These are phyloP conservation scores for Euphonia xanthogaster DNA, from an alignment of 2,797 vertebrate genomes.

Conservation along the genomic window DNA sequence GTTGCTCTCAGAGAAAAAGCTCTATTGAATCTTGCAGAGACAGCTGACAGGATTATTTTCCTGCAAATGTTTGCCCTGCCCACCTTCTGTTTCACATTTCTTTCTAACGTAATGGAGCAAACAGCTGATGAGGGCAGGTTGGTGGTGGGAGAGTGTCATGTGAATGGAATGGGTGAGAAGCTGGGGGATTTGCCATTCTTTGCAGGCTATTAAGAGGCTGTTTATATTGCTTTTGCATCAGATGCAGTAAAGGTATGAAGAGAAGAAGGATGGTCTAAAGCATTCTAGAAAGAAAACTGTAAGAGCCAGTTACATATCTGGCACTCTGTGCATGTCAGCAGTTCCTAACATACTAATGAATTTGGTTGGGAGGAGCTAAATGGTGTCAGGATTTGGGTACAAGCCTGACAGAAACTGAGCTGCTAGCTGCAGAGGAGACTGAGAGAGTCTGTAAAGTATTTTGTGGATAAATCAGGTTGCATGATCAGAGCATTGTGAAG, in stretches of 20 bases:
- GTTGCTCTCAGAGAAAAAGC: neutral
- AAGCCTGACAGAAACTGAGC: neutral
- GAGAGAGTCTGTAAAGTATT: neutral
- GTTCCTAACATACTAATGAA: neutral
- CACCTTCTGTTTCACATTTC: constrained; percentile 51
- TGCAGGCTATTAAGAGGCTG: neutral
- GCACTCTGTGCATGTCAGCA: neutral
- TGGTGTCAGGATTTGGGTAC: neutral
- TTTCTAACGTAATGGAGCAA: neutral
- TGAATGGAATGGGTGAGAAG: neutral
- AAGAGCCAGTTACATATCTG: neutral
- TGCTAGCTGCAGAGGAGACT: neutral
- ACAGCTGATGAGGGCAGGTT: neutral
- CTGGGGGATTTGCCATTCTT: neutral
- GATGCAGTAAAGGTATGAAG: neutral
- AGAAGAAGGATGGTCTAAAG: neutral
- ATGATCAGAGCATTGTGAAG: neutral
- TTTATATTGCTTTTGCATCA: neutral
- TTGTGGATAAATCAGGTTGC: neutral
- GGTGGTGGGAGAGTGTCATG: neutral
- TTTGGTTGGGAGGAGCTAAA: neutral
- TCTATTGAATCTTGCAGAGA: neutral
- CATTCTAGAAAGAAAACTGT: neutral
- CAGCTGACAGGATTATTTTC: constrained; percentile 32
- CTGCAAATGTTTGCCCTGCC: constrained; percentile 40